Percentiles rank a stretch among this genome's conserved stretches.
Conservation (phyloP, 2,888 invertebrate species). For the Eledona agricola region DNA sequence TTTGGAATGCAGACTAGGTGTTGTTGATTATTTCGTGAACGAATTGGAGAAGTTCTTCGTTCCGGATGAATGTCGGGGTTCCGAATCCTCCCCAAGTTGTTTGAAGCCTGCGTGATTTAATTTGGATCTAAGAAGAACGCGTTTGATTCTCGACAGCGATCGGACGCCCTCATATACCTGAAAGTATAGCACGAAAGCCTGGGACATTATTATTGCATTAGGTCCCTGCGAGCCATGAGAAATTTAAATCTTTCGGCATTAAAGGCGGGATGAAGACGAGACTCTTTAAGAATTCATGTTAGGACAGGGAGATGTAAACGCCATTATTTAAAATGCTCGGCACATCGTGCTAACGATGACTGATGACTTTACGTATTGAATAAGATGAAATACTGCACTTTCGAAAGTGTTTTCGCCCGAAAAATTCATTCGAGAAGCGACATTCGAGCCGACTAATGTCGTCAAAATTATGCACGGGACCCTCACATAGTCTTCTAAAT, state of each 20-base stretch:
- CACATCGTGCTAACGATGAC: slow-evolving; percentile 52
- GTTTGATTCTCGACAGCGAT: slow-evolving; percentile 1
- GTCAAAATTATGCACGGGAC: too few species aligned
- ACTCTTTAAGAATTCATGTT: slow-evolving; percentile 35
- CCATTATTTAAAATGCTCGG: slow-evolving; percentile 53
- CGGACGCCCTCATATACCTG: slow-evolving; percentile 11
- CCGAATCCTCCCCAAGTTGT: too few species aligned
- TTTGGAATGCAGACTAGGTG: too few species aligned
- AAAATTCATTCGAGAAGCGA: slow-evolving; percentile 42
- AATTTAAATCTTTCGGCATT: slow-evolving; percentile 32
- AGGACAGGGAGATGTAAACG: slow-evolving; percentile 51
- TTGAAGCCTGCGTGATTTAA: too few species aligned
- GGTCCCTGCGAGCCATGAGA: slow-evolving; percentile 25
- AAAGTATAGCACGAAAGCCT: slow-evolving; percentile 12
- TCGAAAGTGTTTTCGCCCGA: slow-evolving; percentile 42
- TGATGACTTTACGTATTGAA: slow-evolving; percentile 52
- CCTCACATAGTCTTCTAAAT: too few species aligned
- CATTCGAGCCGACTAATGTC: too few species aligned
- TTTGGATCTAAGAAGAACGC: too few species aligned
- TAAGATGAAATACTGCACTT: slow-evolving; percentile 50
- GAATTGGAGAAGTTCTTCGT: too few species aligned
- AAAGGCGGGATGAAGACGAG: slow-evolving; percentile 29
- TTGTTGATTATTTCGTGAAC: too few species aligned
- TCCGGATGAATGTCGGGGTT: too few species aligned
- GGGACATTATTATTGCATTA: slow-evolving; percentile 26